phyloP scores from a whole-genome alignment of 2,113 vertebrate species.

The Apteryx owenii region DNA sequence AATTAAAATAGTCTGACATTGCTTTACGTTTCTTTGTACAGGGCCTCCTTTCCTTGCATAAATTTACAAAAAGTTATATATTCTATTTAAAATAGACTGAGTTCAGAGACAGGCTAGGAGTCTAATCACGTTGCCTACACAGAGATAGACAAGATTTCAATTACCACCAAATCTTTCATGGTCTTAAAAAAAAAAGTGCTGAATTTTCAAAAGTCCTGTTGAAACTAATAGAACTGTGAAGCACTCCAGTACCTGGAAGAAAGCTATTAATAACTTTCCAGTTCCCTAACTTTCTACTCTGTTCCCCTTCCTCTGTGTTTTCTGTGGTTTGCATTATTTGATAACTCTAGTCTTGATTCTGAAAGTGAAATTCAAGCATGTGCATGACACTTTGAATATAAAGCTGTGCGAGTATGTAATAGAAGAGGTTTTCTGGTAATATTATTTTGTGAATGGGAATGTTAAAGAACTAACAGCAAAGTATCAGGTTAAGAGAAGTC shows the following conservation, averaged over 20 bases:
- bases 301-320: neutral
- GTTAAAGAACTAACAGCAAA: neutral
- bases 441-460: neutral
- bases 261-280: neutral
- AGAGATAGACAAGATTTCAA: neutral
- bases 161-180: neutral
- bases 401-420: neutral
- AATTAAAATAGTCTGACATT: neutral
- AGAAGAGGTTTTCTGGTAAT: neutral
- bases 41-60: neutral
- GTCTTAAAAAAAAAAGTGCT: neutral
- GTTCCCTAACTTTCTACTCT: accelerated
- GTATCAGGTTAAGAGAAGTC: neutral
- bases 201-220: neutral
- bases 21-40: neutral
- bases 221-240: neutral
- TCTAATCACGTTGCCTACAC: neutral
- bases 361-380: neutral
- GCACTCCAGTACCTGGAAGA: neutral
- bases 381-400: neutral
- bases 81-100: neutral
- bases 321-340: neutral
- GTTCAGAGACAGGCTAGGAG: neutral
- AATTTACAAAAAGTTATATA: neutral
- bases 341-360: neutral